These are phyloP conservation scores for Aphaenogaster ashmeadi DNA, from an alignment of 1,140 invertebrate genomes.

Conservation along the genomic window DNA sequence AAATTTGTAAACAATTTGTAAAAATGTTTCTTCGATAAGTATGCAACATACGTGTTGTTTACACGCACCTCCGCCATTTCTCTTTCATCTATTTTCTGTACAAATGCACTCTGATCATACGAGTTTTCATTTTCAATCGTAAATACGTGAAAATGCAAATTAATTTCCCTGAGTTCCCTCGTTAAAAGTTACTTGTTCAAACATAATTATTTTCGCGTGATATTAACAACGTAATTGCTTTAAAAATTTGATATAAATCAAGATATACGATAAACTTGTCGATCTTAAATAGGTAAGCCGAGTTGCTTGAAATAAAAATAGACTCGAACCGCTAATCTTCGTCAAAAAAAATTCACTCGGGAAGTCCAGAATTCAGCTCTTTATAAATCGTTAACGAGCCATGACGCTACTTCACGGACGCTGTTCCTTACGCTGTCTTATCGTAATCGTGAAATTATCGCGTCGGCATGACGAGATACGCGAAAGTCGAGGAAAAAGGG, in stretches of 20 bases:
- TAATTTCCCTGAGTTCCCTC: conserved; percentile 45
- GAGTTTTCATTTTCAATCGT: conserved; percentile 54
- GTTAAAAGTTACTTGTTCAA: conserved; percentile 47
- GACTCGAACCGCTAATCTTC: neutral
- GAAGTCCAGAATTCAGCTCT: neutral
- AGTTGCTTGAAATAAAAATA: neutral
- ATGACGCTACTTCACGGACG: neutral
- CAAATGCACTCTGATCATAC: conserved; percentile 31
- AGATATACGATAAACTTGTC: neutral
- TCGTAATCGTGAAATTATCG: conserved; percentile 50
- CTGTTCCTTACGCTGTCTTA: conserved; percentile 1
- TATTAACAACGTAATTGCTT: conserved; percentile 45
- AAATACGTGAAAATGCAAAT: conserved; percentile 57
- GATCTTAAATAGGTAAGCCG: neutral
- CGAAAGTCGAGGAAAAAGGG: conserved; percentile 33
- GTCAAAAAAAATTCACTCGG: neutral
- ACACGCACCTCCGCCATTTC: neutral
- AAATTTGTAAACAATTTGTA: neutral
- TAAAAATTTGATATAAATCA: conserved; percentile 34
- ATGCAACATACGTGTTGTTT: neutral
- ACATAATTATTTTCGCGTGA: conserved; percentile 60
- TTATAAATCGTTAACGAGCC: conserved; percentile 28
- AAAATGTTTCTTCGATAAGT: conserved; percentile 5
- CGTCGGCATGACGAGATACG: conserved; percentile 18
- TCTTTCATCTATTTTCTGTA: conserved; percentile 22